Evolutionary conservation across 2,113 vertebrate genomes (phyloP).

Genomic region (Zosterops borbonicus): DNA sequence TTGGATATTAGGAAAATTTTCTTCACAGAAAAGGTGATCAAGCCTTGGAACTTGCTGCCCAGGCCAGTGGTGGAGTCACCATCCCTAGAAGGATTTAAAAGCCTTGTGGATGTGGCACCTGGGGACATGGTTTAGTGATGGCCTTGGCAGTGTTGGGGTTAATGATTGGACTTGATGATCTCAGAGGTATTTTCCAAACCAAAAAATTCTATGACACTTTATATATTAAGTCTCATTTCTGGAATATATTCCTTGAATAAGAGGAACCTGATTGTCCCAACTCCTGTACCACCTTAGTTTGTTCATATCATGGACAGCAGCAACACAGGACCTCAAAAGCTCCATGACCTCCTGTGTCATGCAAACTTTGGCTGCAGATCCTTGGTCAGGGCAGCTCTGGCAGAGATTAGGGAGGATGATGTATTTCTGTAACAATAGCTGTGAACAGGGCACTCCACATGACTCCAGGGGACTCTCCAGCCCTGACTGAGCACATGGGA

Average conservation of each 20-base stretch:
- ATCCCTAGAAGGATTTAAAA: background rate
- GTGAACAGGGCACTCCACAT: background rate
- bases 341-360: accelerated
- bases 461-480: background rate
- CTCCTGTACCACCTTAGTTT: background rate
- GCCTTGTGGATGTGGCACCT: accelerated
- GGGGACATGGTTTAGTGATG: background rate
- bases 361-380: background rate
- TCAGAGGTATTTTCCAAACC: background rate
- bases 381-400: background rate
- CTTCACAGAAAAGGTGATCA: background rate
- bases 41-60: background rate
- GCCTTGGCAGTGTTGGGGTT: background rate
- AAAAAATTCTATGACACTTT: background rate
- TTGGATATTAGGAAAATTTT: background rate
- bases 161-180: background rate
- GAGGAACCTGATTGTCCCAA: background rate
- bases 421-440: background rate
- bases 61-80: background rate
- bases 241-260: background rate
- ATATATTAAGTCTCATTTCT: background rate
- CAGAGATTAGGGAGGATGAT: background rate
- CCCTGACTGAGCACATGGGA: background rate
- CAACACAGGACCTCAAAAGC: background rate
- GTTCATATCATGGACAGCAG: background rate